Evolutionary conservation across 2,888 invertebrate genomes (phyloP).

Genomic region (Ommatoiulus sabulosus): DNA sequence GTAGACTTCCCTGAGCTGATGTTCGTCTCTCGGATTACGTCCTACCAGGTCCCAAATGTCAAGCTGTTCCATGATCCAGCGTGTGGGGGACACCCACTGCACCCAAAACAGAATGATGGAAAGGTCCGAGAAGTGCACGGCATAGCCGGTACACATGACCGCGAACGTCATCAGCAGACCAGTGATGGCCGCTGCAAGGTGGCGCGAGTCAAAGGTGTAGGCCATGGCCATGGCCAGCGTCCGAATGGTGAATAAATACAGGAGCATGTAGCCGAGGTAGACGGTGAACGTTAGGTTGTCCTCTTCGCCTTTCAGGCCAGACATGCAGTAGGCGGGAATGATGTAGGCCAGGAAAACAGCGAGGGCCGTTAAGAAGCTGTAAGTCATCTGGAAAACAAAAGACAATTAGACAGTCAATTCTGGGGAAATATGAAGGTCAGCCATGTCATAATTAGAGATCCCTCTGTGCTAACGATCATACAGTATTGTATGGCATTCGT

Average conservation of each 20-base stretch:
- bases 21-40: background rate
- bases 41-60: conserved; percentile 61
- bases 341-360: conserved; percentile 86
- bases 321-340: conserved; percentile 77
- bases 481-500: no score
- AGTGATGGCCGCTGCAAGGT: conserved; percentile 74
- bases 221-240: conserved; percentile 73
- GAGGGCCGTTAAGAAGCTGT: conserved; percentile 82
- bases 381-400: conserved; percentile 75
- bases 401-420: background rate
- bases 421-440: background rate
- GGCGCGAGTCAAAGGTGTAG: conserved; percentile 76
- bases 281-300: conserved; percentile 61
- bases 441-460: no score
- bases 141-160: conserved; percentile 75
- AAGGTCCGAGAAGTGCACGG: conserved; percentile 77
- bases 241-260: conserved; percentile 66
- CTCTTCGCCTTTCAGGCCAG: conserved; percentile 64
- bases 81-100: conserved; percentile 77
- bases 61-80: conserved; percentile 79
- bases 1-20: background rate
- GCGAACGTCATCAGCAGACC: conserved; percentile 74
- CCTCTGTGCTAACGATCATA: no score
- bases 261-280: conserved; percentile 65
- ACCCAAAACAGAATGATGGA: conserved; percentile 77